Evolutionary conservation across 2,797 vertebrate species (phyloP).

Genomic region (Novumbra hubbsi): DNA sequence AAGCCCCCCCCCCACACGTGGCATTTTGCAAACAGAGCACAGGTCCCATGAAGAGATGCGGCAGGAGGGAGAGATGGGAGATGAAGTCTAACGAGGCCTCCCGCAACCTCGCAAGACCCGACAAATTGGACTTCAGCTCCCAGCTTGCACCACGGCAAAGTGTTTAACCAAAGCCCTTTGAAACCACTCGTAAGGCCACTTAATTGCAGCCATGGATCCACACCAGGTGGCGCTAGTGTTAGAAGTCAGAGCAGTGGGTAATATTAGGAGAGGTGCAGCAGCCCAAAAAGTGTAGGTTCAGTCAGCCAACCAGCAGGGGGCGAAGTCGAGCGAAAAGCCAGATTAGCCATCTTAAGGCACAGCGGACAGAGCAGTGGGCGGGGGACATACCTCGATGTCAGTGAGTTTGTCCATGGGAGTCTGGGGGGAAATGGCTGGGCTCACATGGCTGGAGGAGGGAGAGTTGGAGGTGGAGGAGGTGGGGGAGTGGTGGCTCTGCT

Average conservation of each 20-base stretch:
- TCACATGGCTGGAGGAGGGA: conserved; percentile 94
- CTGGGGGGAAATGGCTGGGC: conserved; percentile 94
- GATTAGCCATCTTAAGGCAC: conserved; percentile 23
- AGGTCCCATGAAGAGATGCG: neutral
- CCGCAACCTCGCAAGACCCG: neutral
- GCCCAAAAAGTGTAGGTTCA: conserved; percentile 32
- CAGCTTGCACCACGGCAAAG: neutral
- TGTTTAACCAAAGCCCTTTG: neutral
- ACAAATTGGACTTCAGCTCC: neutral
- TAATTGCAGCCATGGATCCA: conserved; percentile 10
- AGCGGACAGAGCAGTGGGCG: conserved; percentile 31
- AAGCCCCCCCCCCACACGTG: no score
- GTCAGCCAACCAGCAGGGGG: conserved; percentile 48
- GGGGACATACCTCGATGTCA: conserved; percentile 71
- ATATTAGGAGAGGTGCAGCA: conserved; percentile 35
- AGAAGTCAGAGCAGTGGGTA: conserved; percentile 25
- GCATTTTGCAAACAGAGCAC: neutral
- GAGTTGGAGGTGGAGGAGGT: conserved; percentile 90
- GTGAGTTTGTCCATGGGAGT: conserved; percentile 69
- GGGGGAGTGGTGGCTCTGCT: conserved; percentile 99
- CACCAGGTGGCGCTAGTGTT: conserved; percentile 53
- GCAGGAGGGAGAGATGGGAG: neutral
- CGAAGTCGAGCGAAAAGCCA: conserved; percentile 33
- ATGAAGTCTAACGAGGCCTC: neutral
- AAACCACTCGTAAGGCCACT: neutral